These are phyloP conservation scores for Eulithis testata DNA, from an alignment of 2,888 invertebrate species.

Conservation along the genomic window DNA sequence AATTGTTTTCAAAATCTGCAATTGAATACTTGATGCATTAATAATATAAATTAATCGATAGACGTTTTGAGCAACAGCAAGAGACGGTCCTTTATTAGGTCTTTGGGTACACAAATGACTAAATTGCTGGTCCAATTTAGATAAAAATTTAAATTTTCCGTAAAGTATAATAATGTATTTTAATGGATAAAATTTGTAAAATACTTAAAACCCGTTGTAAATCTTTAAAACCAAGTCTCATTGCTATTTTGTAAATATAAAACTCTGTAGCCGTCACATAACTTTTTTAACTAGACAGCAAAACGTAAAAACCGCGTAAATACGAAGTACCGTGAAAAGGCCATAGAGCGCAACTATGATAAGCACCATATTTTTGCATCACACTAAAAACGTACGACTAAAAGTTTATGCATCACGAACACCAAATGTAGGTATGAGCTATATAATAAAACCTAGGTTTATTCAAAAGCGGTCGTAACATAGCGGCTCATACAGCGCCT, in stretches of 20 bases:
- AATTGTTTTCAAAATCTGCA: background rate
- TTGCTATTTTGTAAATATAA: background rate
- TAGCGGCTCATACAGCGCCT: background rate
- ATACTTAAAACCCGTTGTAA: no score
- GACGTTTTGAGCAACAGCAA: no score
- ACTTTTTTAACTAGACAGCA: slow-evolving; percentile 21
- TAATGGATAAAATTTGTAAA: no score
- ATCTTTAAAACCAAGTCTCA: background rate
- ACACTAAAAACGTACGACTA: slow-evolving; percentile 53
- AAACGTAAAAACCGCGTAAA: slow-evolving; percentile 23
- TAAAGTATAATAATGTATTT: no score
- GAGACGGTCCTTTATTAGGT: no score
- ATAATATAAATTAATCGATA: no score
- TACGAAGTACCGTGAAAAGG: slow-evolving; percentile 31
- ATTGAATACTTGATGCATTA: no score
- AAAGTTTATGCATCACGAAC: slow-evolving; percentile 55
- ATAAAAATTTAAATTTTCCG: no score
- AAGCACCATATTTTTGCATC: slow-evolving; percentile 66
- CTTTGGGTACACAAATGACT: no score
- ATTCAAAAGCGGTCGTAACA: background rate
- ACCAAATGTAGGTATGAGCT: background rate
- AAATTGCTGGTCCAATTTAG: no score
- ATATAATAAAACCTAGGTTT: background rate
- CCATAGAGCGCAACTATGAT: slow-evolving; percentile 48
- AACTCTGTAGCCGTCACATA: slow-evolving; percentile 2